Evolutionary conservation across 2,113 vertebrate genomes (phyloP), one percentile per base, ranked within the genome.

Genomic region (Pterocles gutturalis): DNA sequence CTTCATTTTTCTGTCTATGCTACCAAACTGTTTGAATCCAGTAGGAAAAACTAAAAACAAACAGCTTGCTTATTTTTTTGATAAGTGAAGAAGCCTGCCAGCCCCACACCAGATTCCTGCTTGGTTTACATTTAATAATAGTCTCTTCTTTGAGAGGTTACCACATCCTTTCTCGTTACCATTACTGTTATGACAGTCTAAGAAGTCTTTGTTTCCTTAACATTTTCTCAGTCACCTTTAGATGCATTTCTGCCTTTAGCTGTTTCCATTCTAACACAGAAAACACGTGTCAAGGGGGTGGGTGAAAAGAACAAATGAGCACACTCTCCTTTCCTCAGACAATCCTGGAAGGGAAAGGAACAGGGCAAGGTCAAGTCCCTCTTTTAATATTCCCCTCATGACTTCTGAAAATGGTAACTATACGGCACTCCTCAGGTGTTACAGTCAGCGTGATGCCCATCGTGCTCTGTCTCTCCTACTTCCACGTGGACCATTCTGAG

Each of bases 111-210:
- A 53, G 87, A 64, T 48, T 89, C 15, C 17, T 81, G 21, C 20
- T 33, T 93, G 28, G 33, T 75, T 94, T 91, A 88, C 61, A n/a
- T 36, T 77, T 92, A 79, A 69, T 34, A 92, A 80, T 17, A 66
- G 49, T 48, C 18, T 81, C 88, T 78, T 94, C 48, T 84, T 83
- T 71, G 67, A 86, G 57, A 90, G 8, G 9, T 97, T 98, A 97
- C 81, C 91, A 97, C 94, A 97, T 98, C 94, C 94, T 98, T 97
- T 98, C 98, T 98, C 96, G 91, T 96, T 97, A 95, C 97, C 69
- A 19, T 98, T 95, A 97, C 96, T 97, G 97, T 98, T 98, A 93
- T 72, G 83, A 80, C 89, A 94, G 88, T 94, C 96, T 94, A 75
- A 98, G 96, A 96, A 97, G 88, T 75, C 93, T 97, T 97, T 95